Evolutionary conservation across 1,140 invertebrate species (phyloP), one percentile per base, ranked within the genome.

Genomic region (Campoletis sonorensis): DNA sequence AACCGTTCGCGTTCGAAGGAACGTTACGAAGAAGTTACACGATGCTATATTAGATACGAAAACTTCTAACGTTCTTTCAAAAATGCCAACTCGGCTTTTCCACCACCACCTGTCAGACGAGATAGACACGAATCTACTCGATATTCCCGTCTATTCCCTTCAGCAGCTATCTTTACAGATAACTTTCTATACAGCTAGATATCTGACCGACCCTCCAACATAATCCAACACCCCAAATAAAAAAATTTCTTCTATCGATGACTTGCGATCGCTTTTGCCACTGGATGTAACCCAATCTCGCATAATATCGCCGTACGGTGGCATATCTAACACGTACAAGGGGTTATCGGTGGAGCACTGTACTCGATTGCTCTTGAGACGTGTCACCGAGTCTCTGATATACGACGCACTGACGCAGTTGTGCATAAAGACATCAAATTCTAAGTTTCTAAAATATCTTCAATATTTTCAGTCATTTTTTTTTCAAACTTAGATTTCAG

Each of bases 61-160:
- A 16, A 54, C 8, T 8, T 75, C 72, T 49, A 54, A 75, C 45
- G 26, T 49, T 49, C 16, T 15, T 45, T 0, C 18, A 30, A 75
- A 75, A 75, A 75, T 75, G 23, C 49, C 72, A 75, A 75, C 72
- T 51, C 72, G 72, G 26, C 40, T 54, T 3, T 75, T 75, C 72
- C 72, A 54, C 72, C 72, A 54, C 72, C 72, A 75, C 45, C 72
- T 75, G 72, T 75, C 72, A 75, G 3, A n/a, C 72, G 45, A 54
- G 54, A 15, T 33, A 30, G 30, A 54, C 23, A 75, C 49, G 72
- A 30, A 18, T 15, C 45, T 30, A 49, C 49, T 75, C 26, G 72
- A 75, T 75, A 54, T 75, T 75, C 21, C 10, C 26, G 45, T 54
- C 21, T 26, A 73, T 72, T 21, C 13, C n/a, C 18, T 49, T 72